These are phyloP conservation scores for Solen grandis DNA, from an alignment of 1,140 invertebrate species.

Conservation along the genomic window DNA sequence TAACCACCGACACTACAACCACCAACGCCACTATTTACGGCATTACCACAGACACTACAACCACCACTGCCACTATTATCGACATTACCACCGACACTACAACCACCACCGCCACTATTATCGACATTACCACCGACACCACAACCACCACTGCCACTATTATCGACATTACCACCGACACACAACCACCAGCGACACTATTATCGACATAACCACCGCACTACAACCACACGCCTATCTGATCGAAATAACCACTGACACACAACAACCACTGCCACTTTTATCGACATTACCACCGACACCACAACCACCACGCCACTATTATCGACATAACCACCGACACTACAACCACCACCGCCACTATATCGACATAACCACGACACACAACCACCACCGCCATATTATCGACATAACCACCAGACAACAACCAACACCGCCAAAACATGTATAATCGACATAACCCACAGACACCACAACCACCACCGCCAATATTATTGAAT, in stretches of 20 bases:
- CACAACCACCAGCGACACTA: background rate
- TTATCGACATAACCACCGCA: slow-evolving; percentile 1
- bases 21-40: slow-evolving; percentile 21
- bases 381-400: slow-evolving; percentile 21
- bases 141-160: slow-evolving; percentile 29
- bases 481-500: no score
- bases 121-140: slow-evolving; percentile 3
- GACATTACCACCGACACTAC: slow-evolving; percentile 19
- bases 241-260: slow-evolving; percentile 4
- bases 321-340: slow-evolving; percentile 2
- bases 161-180: background rate
- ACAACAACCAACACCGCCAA: no score
- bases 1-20: background rate
- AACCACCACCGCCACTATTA: no score
- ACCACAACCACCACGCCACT: slow-evolving; percentile 19
- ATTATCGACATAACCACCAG: background rate
- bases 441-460: no score
- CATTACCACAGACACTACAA: slow-evolving; percentile 34
- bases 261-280: background rate
- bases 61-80: slow-evolving; percentile 26
- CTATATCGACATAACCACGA: no score
- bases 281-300: background rate
- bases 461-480: background rate
- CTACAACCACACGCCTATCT: background rate
- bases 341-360: slow-evolving; percentile 5